Evolutionary conservation across 2,888 invertebrate genomes (phyloP).

Genomic region (Exocentrus adspersus): DNA sequence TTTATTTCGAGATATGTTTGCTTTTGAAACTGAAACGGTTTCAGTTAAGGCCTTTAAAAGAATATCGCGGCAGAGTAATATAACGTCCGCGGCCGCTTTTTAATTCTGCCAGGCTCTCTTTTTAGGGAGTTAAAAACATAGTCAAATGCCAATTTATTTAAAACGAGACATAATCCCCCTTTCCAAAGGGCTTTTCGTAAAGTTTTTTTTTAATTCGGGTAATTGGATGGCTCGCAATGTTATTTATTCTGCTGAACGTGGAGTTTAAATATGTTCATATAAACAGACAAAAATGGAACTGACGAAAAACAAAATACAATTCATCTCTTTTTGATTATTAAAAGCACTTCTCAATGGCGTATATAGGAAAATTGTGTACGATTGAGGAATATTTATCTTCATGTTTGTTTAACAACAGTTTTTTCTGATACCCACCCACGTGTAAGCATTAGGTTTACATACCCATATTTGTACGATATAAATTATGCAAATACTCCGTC

Average conservation of each 20-base stretch:
- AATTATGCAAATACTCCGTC: too few relatives aligned
- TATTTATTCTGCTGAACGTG: constrained; percentile 22
- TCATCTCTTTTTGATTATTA: too few relatives aligned
- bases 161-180: constrained; percentile 28
- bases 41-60: constrained; percentile 47
- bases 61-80: constrained; percentile 33
- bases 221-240: constrained; percentile 18
- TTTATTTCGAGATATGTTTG: constrained; percentile 49
- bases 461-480: too few relatives aligned
- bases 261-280: constrained; percentile 10
- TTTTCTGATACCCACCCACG: too few relatives aligned
- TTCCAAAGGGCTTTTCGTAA: constrained; percentile 13
- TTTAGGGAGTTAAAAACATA: constrained; percentile 28
- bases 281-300: constrained; percentile 1
- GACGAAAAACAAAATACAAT: too few relatives aligned
- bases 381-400: too few relatives aligned
- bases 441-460: too few relatives aligned
- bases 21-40: constrained; percentile 49
- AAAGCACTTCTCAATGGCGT: too few relatives aligned
- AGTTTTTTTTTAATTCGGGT: constrained; percentile 27
- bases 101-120: constrained; percentile 16
- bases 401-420: too few relatives aligned
- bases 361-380: too few relatives aligned
- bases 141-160: constrained; percentile 29
- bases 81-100: constrained; percentile 23